Evolutionary conservation across 2,797 vertebrate species (phyloP).

Genomic region (Syndactyla subalaris): DNA sequence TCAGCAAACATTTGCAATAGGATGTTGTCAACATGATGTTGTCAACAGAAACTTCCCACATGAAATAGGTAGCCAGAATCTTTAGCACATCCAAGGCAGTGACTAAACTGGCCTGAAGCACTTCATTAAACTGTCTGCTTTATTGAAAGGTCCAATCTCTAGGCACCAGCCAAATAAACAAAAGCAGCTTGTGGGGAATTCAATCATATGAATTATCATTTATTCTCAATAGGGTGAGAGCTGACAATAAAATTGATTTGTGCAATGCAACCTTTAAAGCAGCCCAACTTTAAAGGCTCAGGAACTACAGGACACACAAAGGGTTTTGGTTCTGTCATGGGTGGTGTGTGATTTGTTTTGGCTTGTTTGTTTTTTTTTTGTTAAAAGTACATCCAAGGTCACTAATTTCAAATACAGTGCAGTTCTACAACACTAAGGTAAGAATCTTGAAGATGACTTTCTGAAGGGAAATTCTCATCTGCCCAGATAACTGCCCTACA

Average conservation of each 20-base stretch:
- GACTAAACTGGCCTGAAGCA: background rate
- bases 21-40: background rate
- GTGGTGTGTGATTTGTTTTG: background rate
- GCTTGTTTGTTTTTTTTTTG: background rate
- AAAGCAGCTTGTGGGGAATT: background rate
- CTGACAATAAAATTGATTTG: background rate
- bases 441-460: background rate
- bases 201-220: background rate
- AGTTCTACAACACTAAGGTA: background rate
- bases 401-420: background rate
- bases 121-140: background rate
- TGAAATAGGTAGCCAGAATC: background rate
- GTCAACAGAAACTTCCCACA: background rate
- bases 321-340: rapidly evolving
- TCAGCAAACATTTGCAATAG: background rate
- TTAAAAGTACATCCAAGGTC: background rate
- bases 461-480: background rate
- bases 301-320: background rate
- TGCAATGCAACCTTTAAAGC: background rate
- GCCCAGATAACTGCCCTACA: background rate
- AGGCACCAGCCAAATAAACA: background rate
- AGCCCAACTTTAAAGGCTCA: background rate
- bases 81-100: background rate
- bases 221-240: background rate
- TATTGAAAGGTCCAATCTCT: background rate